These are phyloP conservation scores for Andricus grossulariae DNA, from an alignment of 1,140 invertebrate genomes.

Conservation along the genomic window DNA sequence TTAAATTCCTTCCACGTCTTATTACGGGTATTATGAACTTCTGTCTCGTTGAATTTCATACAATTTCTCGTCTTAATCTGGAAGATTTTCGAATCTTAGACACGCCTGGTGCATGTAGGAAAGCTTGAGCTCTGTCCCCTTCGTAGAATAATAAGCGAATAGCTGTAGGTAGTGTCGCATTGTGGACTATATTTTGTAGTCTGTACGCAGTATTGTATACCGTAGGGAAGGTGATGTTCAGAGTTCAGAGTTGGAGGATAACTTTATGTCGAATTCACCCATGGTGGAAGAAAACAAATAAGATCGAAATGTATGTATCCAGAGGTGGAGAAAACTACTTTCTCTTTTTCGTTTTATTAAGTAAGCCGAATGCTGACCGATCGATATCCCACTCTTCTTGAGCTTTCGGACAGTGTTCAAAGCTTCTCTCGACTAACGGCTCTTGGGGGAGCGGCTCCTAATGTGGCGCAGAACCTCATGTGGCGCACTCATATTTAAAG, in stretches of 20 bases:
- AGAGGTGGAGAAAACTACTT: constrained; percentile 53
- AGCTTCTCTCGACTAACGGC: constrained; percentile 45
- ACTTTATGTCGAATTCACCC: constrained; percentile 24
- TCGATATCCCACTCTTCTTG: constrained; percentile 67
- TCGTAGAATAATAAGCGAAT: constrained; percentile 23
- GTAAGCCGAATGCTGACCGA: constrained; percentile 62
- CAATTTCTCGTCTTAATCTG: constrained; percentile 11
- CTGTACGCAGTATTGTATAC: not conserved
- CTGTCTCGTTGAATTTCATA: constrained; percentile 6
- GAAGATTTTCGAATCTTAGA: constrained; percentile 23
- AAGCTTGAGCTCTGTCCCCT: constrained; percentile 21
- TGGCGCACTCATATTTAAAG: no score
- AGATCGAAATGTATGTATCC: not conserved
- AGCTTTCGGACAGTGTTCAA: constrained; percentile 45
- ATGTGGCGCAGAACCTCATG: no score
- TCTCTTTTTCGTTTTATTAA: constrained; percentile 65
- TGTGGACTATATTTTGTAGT: constrained; percentile 15
- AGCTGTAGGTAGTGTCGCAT: constrained; percentile 24
- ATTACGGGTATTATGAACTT: constrained; percentile 5
- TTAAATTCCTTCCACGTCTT: not conserved
- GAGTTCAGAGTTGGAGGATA: constrained; percentile 7
- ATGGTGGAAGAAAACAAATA: constrained; percentile 24
- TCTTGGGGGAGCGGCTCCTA: constrained; percentile 18
- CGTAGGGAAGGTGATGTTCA: constrained; percentile 13
- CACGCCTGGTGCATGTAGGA: constrained; percentile 15